Base-by-base conservation (phyloP, 2,888 invertebrate species). In the Ichneumoninae sp. region DNA sequence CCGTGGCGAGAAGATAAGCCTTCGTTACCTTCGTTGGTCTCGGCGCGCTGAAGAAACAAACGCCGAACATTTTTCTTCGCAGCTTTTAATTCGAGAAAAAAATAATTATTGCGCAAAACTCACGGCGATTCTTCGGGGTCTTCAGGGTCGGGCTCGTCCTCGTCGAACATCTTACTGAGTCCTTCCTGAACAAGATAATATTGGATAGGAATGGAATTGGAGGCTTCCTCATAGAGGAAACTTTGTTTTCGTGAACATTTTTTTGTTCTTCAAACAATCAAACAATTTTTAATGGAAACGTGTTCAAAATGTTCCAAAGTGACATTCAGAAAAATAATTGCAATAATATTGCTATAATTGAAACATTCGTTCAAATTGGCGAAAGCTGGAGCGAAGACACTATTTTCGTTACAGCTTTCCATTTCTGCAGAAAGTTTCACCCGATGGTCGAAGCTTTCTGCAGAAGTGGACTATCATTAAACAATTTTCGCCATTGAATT, bases 1-100 rank as follows among this genome's bases (percentile, higher is more conserved):
- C 93, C 0, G 92, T 86, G 0, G 89, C 89, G 40, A 92, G 60
- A 81, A 92, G 87, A 85, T 93, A 93, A 3, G 90, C 92, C 36
- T 87, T 89, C 0, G 92, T 91, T 73, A 92, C 81, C 1, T 85
- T 90, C 1, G 91, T 90, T 47, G 93, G 92, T n/a, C 0, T 70
- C 16, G 65, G 36, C 52, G 40, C 50, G 8, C 79, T 79, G 30
- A 13, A 16, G 3, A 13, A 44, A 44, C 44, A 16, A 44, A 44
- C 44, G 16, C 16, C 44, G 44, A 44, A 75, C n/a, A 19, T 19
- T 47, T n/a, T 63, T 33, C 40, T 10, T 40, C 1, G 40, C 10
- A 3, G 10, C 10, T 10, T 47, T 63, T 26, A 50, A 69, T 60
- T 6, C 1, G 52, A 63, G 22, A 22, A 19, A 63, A 30, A 33